Conservation (phyloP, 2,113 vertebrate genomes). For the Argyrosomus japonicus region DNA sequence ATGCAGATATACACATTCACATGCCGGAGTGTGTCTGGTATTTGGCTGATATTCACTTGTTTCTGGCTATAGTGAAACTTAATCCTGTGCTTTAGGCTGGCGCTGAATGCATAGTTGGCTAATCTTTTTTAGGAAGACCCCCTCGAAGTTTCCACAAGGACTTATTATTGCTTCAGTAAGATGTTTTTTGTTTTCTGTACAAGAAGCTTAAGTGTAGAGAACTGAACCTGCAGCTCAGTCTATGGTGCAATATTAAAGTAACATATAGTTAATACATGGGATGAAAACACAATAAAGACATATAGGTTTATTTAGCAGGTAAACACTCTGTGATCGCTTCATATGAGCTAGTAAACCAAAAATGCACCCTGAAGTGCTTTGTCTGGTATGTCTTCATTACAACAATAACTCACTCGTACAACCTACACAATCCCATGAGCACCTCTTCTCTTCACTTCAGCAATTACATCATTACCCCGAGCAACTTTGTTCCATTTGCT, state of each 20-base stretch:
- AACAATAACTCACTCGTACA: slow-evolving; percentile 36
- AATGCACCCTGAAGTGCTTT: slow-evolving; percentile 35
- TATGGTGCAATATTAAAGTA: slow-evolving; percentile 7
- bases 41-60: slow-evolving; percentile 32
- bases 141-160: slow-evolving; percentile 46
- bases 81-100: slow-evolving; percentile 60
- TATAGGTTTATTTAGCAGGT: neutral
- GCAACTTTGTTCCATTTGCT: slow-evolving; percentile 39
- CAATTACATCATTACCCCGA: slow-evolving; percentile 58
- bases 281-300: slow-evolving; percentile 33
- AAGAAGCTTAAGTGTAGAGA: slow-evolving; percentile 14
- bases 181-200: slow-evolving; percentile 48
- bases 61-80: slow-evolving; percentile 63
- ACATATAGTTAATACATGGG: slow-evolving; percentile 6
- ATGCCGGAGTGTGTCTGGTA: slow-evolving; percentile 31
- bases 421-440: slow-evolving; percentile 64
- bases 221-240: neutral
- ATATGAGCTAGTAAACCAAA: slow-evolving; percentile 16
- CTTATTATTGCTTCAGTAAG: slow-evolving; percentile 46
- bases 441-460: slow-evolving; percentile 31
- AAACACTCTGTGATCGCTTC: neutral
- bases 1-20: slow-evolving; percentile 23
- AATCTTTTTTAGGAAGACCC: slow-evolving; percentile 47
- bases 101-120: slow-evolving; percentile 27
- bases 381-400: slow-evolving; percentile 39